A percentile compares a stretch with the other conserved stretches of the same genome.
Evolutionary conservation across 2,113 vertebrate genomes (phyloP).

Genomic region (Elachura formosa): DNA sequence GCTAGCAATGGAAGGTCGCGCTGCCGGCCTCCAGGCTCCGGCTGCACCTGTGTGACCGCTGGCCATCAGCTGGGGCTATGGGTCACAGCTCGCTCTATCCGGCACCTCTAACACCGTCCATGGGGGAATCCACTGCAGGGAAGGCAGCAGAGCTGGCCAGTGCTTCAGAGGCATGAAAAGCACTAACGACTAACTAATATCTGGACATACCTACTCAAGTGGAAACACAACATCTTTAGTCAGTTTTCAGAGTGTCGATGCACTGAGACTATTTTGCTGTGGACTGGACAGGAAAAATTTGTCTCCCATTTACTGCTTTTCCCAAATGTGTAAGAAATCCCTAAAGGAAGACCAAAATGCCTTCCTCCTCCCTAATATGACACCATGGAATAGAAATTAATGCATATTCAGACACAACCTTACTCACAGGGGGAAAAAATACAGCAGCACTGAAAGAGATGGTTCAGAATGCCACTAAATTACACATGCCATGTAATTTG

Average conservation of each 20-base stretch:
- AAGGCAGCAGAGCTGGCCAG: background rate
- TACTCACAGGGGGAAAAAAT: background rate
- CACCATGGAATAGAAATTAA: background rate
- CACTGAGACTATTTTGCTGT: background rate
- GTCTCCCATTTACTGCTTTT: background rate
- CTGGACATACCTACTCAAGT: background rate
- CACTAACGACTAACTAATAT: background rate
- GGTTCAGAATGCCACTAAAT: background rate
- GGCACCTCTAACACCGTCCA: background rate
- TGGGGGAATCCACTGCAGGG: background rate
- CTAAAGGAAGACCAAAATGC: background rate
- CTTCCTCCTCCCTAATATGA: background rate
- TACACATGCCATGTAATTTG: fast-evolving
- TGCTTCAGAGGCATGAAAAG: background rate
- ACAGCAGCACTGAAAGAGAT: background rate
- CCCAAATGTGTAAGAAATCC: background rate
- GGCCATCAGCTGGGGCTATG: background rate
- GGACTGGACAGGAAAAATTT: background rate
- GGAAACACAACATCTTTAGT: background rate
- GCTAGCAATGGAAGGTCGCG: background rate
- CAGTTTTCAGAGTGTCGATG: background rate
- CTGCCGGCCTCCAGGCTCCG: background rate
- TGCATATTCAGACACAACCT: background rate
- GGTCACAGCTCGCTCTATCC: background rate
- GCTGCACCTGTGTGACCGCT: background rate